A percentile compares a stretch with the other conserved stretches of the same genome.
Evolutionary conservation across 2,888 invertebrate genomes (phyloP).

Genomic region (Oxyscelio sp.): DNA sequence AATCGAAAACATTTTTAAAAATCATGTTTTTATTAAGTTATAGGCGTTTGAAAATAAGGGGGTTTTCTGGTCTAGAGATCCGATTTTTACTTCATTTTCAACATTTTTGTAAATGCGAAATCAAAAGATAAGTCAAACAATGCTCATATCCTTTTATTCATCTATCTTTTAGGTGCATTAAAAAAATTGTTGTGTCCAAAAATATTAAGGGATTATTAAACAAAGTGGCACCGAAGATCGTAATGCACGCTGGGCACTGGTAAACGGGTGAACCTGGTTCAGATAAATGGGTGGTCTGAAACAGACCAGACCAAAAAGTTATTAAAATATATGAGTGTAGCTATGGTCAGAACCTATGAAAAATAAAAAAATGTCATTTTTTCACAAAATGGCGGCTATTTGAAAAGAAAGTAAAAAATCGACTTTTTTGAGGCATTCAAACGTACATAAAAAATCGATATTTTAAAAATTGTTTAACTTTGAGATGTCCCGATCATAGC

Average conservation of each 20-base stretch:
- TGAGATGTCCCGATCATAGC: no score
- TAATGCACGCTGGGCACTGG: background rate
- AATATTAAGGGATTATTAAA: no score
- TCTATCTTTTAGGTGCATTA: no score
- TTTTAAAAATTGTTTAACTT: background rate
- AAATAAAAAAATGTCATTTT: slow-evolving; percentile 3
- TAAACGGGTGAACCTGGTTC: background rate
- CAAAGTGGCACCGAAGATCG: slow-evolving; percentile 15
- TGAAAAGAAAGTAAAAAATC: slow-evolving; percentile 7
- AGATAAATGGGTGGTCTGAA: slow-evolving; percentile 5
- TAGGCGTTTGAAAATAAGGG: no score
- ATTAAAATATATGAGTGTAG: slow-evolving; percentile 17
- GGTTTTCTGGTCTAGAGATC: no score
- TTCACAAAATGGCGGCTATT: slow-evolving; percentile 19
- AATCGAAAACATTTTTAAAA: no score
- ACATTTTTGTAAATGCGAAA: no score
- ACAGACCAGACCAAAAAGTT: slow-evolving; percentile 9
- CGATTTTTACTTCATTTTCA: no score
- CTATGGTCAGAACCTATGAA: background rate
- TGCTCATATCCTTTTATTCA: no score
- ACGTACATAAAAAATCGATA: background rate
- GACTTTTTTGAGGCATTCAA: slow-evolving; percentile 2
- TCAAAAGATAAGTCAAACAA: no score
- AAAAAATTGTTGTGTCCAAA: no score
- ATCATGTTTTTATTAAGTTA: no score